Percentiles rank a stretch among this genome's conserved stretches.
phyloP scores from a whole-genome alignment of 2,888 invertebrate species.

The Lithophane socia region DNA sequence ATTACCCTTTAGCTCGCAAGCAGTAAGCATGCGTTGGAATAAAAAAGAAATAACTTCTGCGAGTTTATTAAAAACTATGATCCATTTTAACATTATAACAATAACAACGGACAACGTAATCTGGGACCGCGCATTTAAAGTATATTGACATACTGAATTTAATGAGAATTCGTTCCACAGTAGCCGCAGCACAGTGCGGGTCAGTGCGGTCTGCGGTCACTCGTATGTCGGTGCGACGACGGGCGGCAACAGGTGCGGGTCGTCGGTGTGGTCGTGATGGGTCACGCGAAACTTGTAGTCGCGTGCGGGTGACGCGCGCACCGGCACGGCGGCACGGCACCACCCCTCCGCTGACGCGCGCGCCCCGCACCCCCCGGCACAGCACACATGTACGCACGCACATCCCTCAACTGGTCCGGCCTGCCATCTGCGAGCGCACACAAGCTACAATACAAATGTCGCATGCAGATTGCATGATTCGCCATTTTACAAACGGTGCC shows the following conservation, averaged over 20 bases:
- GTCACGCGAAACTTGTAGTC: conserved; percentile 66
- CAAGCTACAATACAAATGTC: neutral
- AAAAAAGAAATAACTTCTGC: neutral
- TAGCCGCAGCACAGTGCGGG: neutral
- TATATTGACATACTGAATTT: neutral
- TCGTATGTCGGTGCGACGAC: neutral
- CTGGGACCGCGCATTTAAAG: neutral
- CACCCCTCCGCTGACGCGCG: conserved; percentile 53
- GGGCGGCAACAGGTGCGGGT: conserved; percentile 66
- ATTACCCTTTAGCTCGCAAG: no score
- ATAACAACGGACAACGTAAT: neutral
- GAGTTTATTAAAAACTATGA: neutral
- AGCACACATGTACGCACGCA: conserved; percentile 50
- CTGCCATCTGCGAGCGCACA: conserved; percentile 28
- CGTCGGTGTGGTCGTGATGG: conserved; percentile 76
- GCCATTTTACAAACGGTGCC: no score
- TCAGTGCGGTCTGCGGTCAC: neutral
- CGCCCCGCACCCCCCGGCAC: neutral
- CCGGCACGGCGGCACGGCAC: conserved; percentile 68
- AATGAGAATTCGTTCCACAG: neutral
- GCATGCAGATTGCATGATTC: no score
- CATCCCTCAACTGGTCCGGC: conserved; percentile 64
- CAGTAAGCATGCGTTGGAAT: neutral
- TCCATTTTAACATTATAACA: neutral
- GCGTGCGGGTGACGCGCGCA: conserved; percentile 70